Percentiles rank a stretch among this genome's conserved stretches.
phyloP scores from a whole-genome alignment of 2,113 vertebrate genomes.

The Oncorhynchus kisutch region DNA sequence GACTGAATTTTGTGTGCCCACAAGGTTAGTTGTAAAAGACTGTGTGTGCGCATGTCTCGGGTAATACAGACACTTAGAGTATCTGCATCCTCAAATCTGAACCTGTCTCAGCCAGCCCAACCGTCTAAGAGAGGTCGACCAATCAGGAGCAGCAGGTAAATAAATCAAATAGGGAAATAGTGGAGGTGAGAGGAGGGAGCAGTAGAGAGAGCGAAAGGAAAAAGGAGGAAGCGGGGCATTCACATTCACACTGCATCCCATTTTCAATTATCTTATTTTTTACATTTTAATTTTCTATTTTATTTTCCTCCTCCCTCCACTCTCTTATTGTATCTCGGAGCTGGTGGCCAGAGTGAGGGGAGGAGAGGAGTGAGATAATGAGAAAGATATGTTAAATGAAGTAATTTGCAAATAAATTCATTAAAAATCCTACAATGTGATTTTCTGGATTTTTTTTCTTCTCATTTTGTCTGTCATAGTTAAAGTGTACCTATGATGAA shows the following conservation, averaged over 20 bases:
- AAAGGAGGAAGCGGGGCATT: background rate
- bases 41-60: too few species aligned
- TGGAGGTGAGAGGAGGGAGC: background rate
- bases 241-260: constrained; percentile 15
- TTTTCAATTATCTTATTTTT: constrained; percentile 38
- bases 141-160: background rate
- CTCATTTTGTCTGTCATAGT: too few species aligned
- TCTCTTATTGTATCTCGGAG: background rate
- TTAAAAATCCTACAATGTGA: too few species aligned
- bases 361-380: background rate
- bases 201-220: background rate
- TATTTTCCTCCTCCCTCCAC: background rate
- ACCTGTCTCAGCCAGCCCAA: background rate
- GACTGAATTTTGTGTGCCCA: too few species aligned
- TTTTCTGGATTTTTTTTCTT: too few species aligned
- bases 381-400: constrained; percentile 32
- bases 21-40: too few species aligned
- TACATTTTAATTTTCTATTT: constrained; percentile 15
- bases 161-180: constrained; percentile 12
- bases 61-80: too few species aligned
- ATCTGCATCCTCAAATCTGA: too few species aligned
- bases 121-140: background rate
- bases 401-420: background rate
- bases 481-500: too few species aligned
- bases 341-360: background rate